Conservation (phyloP, 2,797 vertebrate species). For the Mus spretus region DNA sequence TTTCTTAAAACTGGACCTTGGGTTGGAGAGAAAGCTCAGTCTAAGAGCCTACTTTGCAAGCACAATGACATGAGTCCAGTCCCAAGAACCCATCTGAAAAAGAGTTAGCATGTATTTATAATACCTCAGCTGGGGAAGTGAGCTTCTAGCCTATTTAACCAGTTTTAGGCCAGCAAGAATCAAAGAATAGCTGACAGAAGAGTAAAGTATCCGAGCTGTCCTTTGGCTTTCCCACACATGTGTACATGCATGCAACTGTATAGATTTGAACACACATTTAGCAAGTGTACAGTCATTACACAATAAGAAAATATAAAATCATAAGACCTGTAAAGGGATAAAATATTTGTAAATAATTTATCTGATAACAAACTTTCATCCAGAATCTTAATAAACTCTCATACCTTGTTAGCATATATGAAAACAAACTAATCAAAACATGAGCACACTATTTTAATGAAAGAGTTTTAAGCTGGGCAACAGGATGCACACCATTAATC, state of each 20-base stretch:
- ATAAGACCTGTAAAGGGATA: not conserved
- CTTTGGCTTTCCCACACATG: not conserved
- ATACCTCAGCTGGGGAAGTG: not conserved
- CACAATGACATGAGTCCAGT: not conserved
- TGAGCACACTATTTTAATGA: not conserved
- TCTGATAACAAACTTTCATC: not conserved
- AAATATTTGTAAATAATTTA: not conserved
- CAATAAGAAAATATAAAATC: not conserved
- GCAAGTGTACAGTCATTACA: not conserved
- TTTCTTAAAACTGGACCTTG: not conserved
- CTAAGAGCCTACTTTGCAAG: not conserved
- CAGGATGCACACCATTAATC: not conserved
- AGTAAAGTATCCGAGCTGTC: not conserved
- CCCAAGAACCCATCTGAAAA: not conserved
- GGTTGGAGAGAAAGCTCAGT: not conserved
- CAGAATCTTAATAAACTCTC: not conserved
- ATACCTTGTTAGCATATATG: not conserved
- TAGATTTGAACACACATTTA: not conserved
- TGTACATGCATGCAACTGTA: not conserved
- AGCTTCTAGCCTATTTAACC: not conserved
- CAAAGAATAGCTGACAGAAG: not conserved
- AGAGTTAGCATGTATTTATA: not conserved
- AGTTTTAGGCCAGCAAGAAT: not conserved
- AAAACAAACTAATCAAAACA: not conserved
- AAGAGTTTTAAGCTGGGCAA: not conserved